A percentile compares a stretch with the other conserved stretches of the same genome.
phyloP scores from a whole-genome alignment of 37 sponge, comb jelly and placozoan genomes.

The Halichondria panicea region DNA sequence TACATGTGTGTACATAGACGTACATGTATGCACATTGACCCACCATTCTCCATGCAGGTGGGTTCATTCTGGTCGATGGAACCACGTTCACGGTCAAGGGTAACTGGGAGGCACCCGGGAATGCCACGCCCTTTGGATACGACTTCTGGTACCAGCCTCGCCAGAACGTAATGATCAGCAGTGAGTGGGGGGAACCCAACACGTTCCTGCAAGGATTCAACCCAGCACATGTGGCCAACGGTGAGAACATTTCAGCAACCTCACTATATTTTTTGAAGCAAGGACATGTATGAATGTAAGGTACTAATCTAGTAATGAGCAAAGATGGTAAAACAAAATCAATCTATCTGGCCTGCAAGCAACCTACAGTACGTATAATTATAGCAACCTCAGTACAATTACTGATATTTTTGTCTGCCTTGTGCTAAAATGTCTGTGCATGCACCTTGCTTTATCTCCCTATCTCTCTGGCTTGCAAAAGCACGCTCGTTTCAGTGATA shows the following conservation, averaged over 20 bases:
- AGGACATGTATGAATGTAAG: too few species aligned
- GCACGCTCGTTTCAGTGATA: too few species aligned
- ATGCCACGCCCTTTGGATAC: slow-evolving; percentile 74
- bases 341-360: too few species aligned
- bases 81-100: slow-evolving; percentile 71
- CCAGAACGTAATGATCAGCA: slow-evolving; percentile 92
- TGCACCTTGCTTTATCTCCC: too few species aligned
- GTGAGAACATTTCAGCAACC: slow-evolving; percentile 35
- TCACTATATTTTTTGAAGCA: not conserved
- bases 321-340: too few species aligned
- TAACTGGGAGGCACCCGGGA: slow-evolving; percentile 76
- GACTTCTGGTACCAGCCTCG: slow-evolving; percentile 95
- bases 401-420: too few species aligned
- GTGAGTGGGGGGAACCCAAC: slow-evolving; percentile 89
- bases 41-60: slow-evolving; percentile 37
- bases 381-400: too few species aligned
- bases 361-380: too few species aligned
- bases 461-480: too few species aligned
- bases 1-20: too few species aligned
- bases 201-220: slow-evolving; percentile 78
- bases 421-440: too few species aligned
- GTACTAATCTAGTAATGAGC: too few species aligned
- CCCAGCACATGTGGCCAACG: slow-evolving; percentile 63
- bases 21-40: not conserved
- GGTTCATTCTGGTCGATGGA: slow-evolving; percentile 79